Percentiles rank a stretch among this genome's conserved stretches.
Evolutionary conservation across 2,888 invertebrate genomes (phyloP).

Genomic region (Caenorhabditis auriculariae): DNA sequence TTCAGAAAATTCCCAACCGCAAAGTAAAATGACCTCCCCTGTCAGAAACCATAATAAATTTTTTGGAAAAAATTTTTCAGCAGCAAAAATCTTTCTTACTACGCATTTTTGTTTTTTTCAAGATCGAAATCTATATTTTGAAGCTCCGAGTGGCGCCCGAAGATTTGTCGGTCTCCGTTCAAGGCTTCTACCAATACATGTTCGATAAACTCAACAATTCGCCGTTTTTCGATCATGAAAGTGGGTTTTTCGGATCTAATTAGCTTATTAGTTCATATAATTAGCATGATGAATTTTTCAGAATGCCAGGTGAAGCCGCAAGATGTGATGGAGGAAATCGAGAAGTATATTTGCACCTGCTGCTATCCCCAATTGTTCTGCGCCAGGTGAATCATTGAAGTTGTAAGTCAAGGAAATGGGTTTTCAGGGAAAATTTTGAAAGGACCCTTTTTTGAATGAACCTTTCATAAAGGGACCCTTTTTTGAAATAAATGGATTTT

Average conservation of each 20-base stretch:
- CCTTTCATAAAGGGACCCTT: too few species aligned
- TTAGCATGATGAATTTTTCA: conserved; percentile 4
- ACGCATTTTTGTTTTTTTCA: not conserved
- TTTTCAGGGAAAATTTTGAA: not conserved
- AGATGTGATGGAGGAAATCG: conserved; percentile 84
- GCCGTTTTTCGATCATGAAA: conserved; percentile 61
- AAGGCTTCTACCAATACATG: conserved; percentile 83
- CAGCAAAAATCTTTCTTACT: too few species aligned
- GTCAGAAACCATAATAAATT: too few species aligned
- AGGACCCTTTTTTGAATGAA: too few species aligned
- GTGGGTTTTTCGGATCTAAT: conserved; percentile 44
- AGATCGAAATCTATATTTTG: conserved; percentile 8
- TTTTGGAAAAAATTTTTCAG: too few species aligned
- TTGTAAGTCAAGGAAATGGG: not conserved
- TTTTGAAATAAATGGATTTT: not conserved
- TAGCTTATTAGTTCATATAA: not conserved
- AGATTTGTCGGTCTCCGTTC: conserved; percentile 84
- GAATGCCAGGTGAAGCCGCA: conserved; percentile 76
- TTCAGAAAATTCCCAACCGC: too few species aligned
- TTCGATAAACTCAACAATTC: conserved; percentile 74
- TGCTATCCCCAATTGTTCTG: conserved; percentile 86
- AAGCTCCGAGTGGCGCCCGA: conserved; percentile 70
- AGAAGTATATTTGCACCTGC: conserved; percentile 87
- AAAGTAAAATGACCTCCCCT: too few species aligned
- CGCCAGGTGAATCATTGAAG: conserved; percentile 74